These are phyloP conservation scores for Platanista minor DNA, from an alignment of 2,113 vertebrate genomes.

Conservation along the genomic window DNA sequence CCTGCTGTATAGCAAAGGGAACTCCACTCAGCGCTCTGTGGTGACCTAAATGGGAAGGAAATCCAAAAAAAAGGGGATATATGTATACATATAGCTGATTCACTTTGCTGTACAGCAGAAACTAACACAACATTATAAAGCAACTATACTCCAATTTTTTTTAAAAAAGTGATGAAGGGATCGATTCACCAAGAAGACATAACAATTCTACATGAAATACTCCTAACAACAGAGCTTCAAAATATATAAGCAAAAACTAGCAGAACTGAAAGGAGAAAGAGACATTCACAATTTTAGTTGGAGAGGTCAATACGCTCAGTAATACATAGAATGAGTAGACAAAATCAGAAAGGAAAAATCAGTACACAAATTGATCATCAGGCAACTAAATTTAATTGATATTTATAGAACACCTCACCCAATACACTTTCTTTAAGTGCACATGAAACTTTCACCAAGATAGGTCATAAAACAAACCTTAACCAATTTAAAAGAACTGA, in stretches of 20 bases:
- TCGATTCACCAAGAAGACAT: neutral
- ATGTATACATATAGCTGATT: too few relatives aligned
- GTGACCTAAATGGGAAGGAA: too few relatives aligned
- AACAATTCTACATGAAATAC: neutral
- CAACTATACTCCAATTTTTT: too few relatives aligned
- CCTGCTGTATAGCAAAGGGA: too few relatives aligned
- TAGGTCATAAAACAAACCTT: neutral
- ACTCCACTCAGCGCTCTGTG: too few relatives aligned
- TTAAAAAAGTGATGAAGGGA: neutral
- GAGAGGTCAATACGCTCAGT: neutral
- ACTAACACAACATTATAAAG: too few relatives aligned
- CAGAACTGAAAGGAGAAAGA: neutral
- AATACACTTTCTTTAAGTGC: neutral
- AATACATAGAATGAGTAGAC: neutral
- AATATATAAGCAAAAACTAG: neutral
- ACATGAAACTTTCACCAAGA: neutral
- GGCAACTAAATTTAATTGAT: neutral
- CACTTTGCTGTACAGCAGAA: too few relatives aligned
- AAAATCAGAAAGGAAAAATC: neutral
- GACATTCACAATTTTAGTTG: neutral
- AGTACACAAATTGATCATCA: neutral
- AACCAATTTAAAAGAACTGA: neutral
- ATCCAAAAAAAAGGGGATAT: too few relatives aligned
- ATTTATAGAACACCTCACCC: neutral
- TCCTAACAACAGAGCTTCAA: neutral